Evolutionary conservation across 2,797 vertebrate species (phyloP).

Genomic region (Syncerus caffer): DNA sequence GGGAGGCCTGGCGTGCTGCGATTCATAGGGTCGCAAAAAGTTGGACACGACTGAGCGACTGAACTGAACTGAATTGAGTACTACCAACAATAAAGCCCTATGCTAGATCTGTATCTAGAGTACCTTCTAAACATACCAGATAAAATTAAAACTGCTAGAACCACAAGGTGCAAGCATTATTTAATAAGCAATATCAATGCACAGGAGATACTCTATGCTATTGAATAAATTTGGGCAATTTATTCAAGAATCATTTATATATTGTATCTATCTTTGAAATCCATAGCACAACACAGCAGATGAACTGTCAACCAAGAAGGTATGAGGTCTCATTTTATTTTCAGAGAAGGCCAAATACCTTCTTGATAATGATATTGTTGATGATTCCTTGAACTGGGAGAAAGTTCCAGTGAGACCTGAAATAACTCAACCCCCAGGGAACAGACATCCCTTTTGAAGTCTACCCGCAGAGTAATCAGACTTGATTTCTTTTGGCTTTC

Average conservation of each 20-base stretch:
- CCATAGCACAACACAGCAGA: background rate
- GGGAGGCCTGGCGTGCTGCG: too few species aligned
- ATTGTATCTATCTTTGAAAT: constrained; percentile 36
- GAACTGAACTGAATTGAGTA: background rate
- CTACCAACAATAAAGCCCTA: background rate
- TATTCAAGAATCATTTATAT: background rate
- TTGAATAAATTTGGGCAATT: constrained; percentile 23
- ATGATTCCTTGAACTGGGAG: background rate
- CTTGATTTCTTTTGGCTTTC: constrained; percentile 7
- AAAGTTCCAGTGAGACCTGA: background rate
- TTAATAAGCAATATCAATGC: background rate
- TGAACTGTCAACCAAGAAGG: constrained; percentile 8
- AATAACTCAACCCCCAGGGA: background rate
- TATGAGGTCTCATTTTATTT: background rate
- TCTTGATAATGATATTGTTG: background rate
- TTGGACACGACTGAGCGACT: too few species aligned
- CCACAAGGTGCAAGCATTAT: background rate
- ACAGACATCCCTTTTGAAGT: background rate
- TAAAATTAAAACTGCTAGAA: background rate
- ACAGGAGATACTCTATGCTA: background rate
- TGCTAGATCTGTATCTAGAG: background rate
- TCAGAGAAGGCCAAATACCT: background rate
- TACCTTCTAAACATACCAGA: background rate
- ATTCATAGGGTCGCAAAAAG: too few species aligned
- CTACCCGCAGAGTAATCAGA: background rate